These are phyloP conservation scores for Syngnathoides biaculeatus DNA, from an alignment of 2,113 vertebrate genomes.

Conservation along the genomic window DNA sequence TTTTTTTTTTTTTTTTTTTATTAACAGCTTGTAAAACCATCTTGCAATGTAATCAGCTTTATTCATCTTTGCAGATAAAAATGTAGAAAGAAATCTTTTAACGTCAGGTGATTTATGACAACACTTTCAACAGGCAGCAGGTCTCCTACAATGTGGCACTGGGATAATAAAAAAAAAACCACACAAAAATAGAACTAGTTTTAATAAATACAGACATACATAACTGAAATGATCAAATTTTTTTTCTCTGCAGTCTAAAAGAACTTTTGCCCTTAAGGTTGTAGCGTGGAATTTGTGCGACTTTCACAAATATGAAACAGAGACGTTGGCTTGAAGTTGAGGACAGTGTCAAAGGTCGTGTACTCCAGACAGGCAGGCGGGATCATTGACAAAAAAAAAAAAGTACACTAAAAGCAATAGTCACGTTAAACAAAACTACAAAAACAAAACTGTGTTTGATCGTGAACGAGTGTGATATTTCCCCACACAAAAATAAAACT, in stretches of 20 bases:
- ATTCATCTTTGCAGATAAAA: conserved; percentile 49
- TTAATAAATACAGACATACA: conserved; percentile 10
- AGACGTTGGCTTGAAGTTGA: conserved; percentile 21
- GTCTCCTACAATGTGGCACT: conserved; percentile 6
- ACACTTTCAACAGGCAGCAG: conserved; percentile 22
- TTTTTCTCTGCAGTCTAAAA: background rate
- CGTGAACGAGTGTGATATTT: conserved; percentile 20
- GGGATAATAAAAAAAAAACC: background rate
- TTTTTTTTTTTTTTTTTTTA: background rate
- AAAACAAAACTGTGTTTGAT: conserved; percentile 35
- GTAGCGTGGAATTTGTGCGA: conserved; percentile 14
- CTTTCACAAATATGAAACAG: conserved; percentile 37
- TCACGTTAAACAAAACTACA: conserved; percentile 18
- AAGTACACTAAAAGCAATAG: conserved; percentile 29
- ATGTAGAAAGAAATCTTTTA: conserved; percentile 33
- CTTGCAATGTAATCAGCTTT: conserved; percentile 35
- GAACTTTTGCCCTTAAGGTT: conserved; percentile 6
- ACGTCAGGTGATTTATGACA: conserved; percentile 33
- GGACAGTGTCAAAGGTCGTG: conserved; percentile 9
- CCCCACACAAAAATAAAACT: background rate
- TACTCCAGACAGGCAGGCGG: conserved; percentile 20
- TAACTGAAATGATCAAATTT: background rate
- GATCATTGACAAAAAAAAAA: conserved; percentile 17
- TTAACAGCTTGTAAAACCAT: background rate
- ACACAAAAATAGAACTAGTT: background rate